A percentile compares a stretch with the other conserved stretches of the same genome.
These are phyloP conservation scores for Luscinia luscinia DNA, from an alignment of 2,797 vertebrate genomes.

Conservation along the genomic window DNA sequence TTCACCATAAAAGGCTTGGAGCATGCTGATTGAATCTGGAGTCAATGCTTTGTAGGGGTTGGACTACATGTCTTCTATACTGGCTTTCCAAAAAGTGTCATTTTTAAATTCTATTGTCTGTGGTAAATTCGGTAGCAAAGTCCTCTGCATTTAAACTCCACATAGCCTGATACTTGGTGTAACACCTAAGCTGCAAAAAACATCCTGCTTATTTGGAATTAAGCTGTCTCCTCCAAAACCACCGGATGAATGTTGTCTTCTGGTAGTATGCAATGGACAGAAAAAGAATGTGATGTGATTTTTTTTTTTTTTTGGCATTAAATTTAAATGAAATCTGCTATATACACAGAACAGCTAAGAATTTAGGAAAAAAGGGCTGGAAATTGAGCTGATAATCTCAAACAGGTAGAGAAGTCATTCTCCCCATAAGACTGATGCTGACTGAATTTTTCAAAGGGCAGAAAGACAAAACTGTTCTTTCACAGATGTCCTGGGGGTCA, in stretches of 20 bases:
- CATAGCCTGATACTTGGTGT: neutral
- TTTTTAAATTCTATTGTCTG: neutral
- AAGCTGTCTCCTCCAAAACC: neutral
- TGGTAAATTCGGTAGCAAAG: neutral
- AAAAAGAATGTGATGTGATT: neutral
- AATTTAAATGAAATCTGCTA: neutral
- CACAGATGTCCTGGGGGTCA: neutral
- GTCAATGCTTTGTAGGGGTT: accelerated
- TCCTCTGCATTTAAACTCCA: neutral
- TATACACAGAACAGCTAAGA: neutral
- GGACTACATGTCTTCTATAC: neutral
- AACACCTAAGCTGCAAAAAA: neutral
- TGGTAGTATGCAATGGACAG: neutral
- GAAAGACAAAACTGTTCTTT: neutral
- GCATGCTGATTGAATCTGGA: neutral
- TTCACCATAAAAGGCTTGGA: neutral
- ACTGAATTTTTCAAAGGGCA: neutral
- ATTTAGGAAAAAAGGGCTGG: neutral
- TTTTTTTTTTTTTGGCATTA: neutral
- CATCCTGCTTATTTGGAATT: neutral
- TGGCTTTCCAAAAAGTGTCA: neutral
- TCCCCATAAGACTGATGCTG: neutral
- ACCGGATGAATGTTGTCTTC: neutral
- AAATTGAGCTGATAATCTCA: neutral
- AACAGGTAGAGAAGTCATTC: neutral